Percentiles rank a stretch among this genome's conserved stretches.
Conservation (phyloP, 2,113 vertebrate species). For the Promerops cafer region DNA sequence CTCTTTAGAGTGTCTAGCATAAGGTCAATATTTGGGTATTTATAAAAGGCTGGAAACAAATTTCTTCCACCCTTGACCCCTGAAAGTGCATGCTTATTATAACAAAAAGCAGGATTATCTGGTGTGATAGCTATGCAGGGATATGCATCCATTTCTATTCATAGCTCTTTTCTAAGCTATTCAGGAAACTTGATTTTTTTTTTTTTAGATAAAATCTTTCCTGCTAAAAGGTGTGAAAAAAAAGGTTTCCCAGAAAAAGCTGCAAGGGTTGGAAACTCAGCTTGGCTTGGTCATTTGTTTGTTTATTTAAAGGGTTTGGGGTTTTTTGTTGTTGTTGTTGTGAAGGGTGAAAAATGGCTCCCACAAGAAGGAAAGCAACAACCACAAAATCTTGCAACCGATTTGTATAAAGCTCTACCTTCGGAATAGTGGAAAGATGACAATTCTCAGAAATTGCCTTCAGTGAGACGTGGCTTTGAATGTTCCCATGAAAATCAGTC, state of each 20-base stretch:
- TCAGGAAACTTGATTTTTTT: not conserved
- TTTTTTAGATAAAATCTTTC: not conserved
- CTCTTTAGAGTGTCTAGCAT: not conserved
- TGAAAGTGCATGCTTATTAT: not conserved
- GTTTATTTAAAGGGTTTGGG: not conserved
- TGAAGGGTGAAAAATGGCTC: not conserved
- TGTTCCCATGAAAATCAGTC: conserved; percentile 60
- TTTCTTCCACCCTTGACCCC: not conserved
- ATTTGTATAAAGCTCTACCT: conserved; percentile 1
- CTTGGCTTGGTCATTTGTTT: not conserved
- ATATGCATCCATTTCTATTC: not conserved
- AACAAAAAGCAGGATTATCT: not conserved
- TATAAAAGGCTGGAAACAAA: not conserved
- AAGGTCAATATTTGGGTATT: not conserved
- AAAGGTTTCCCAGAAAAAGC: not conserved
- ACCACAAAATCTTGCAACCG: not conserved
- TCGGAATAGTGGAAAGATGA: not conserved
- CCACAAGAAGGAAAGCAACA: conserved; percentile 8
- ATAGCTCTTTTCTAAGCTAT: not conserved
- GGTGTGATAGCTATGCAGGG: not conserved
- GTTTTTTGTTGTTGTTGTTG: not conserved
- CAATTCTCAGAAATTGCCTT: conserved; percentile 41
- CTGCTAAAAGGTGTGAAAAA: not conserved
- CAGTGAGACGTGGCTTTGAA: conserved; percentile 35
- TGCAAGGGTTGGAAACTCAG: not conserved